Conservation (phyloP, 2,888 invertebrate species). For the Germaria angustata region DNA sequence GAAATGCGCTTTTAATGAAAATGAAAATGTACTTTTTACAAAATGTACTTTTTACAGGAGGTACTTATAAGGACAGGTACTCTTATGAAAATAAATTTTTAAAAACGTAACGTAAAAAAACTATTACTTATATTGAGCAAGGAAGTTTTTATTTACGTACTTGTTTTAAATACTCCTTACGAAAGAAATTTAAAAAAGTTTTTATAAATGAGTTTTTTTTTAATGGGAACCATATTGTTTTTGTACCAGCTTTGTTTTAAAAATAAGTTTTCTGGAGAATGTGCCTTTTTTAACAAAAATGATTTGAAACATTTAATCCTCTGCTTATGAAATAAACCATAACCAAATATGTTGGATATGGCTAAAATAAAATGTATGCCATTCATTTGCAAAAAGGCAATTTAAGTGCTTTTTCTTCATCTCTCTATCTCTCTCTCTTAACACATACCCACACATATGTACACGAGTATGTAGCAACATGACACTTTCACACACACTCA, state of each 20-base stretch:
- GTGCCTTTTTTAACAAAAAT: background rate
- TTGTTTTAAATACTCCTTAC: no score
- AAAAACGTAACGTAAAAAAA: no score
- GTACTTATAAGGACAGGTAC: background rate
- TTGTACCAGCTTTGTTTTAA: no score
- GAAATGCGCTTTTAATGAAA: background rate
- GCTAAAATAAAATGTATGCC: slow-evolving; percentile 65
- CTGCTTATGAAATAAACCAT: slow-evolving; percentile 28
- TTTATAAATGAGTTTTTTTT: no score
- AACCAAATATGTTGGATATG: slow-evolving; percentile 57
- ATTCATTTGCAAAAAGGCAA: slow-evolving; percentile 63
- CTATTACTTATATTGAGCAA: no score
- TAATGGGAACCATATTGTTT: no score
- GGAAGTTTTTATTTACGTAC: no score
- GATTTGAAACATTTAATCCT: background rate
- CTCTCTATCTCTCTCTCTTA: slow-evolving; percentile 24
- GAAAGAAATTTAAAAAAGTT: no score
- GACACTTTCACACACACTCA: slow-evolving; percentile 33
- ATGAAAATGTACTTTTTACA: background rate
- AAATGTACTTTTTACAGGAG: background rate
- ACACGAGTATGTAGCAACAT: background rate
- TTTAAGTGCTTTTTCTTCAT: slow-evolving; percentile 61
- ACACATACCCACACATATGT: slow-evolving; percentile 39
- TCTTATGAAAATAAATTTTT: background rate
- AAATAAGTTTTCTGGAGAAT: background rate